Percentiles rank a stretch among this genome's conserved stretches.
These are phyloP conservation scores for Limnephilus rhombicus DNA, from an alignment of 2,888 invertebrate species.

Conservation along the genomic window DNA sequence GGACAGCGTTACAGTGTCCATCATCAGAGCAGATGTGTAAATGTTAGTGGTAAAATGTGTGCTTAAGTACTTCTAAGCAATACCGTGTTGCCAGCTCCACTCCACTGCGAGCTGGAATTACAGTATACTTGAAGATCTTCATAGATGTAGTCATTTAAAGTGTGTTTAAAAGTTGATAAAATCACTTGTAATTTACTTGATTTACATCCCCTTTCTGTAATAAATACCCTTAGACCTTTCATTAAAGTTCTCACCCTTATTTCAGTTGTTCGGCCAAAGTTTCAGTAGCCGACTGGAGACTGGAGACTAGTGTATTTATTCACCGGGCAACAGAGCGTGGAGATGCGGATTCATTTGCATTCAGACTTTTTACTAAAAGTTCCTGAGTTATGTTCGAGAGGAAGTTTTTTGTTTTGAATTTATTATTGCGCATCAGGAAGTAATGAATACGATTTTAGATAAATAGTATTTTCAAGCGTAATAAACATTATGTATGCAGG, in stretches of 20 bases:
- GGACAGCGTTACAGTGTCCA: too few species aligned
- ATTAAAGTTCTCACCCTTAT: constrained; percentile 36
- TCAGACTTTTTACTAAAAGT: constrained; percentile 53
- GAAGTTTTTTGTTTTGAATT: constrained; percentile 51
- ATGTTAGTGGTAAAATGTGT: too few species aligned
- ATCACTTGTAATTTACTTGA: constrained; percentile 11
- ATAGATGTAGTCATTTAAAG: neutral
- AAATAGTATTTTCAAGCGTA: neutral
- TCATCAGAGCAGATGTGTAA: too few species aligned
- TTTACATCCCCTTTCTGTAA: constrained; percentile 9
- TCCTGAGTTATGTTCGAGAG: constrained; percentile 46
- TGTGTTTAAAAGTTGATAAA: neutral
- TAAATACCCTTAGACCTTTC: constrained; percentile 27
- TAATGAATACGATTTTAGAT: neutral
- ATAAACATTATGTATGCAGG: neutral
- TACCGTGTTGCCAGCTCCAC: too few species aligned
- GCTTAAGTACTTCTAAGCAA: too few species aligned
- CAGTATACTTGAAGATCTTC: too few species aligned
- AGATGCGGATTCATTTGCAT: constrained; percentile 60
- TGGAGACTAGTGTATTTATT: constrained; percentile 42
- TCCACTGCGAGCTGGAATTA: too few species aligned
- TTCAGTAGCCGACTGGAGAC: neutral
- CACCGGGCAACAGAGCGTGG: constrained; percentile 48
- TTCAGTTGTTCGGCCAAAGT: constrained; percentile 17
- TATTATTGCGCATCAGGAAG: constrained; percentile 43